phyloP scores from a whole-genome alignment of 2,888 invertebrate genomes.

The Dysmachus trigonus region DNA sequence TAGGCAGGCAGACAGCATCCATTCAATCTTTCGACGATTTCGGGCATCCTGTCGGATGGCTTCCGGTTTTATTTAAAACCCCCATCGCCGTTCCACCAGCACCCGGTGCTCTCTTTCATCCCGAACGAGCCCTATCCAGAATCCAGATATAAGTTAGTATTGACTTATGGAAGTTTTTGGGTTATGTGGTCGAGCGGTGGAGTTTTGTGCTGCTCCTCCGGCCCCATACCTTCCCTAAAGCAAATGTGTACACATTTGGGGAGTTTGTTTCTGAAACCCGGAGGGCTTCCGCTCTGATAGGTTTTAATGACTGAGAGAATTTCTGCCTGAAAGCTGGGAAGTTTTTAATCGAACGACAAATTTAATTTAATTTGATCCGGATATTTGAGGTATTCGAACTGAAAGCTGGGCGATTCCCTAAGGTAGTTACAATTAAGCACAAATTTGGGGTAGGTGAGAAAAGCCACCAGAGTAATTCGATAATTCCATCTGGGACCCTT shows the following conservation, averaged over 20 bases:
- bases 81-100: background rate
- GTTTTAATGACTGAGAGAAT: background rate
- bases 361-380: constrained; percentile 26
- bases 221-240: background rate
- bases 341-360: constrained; percentile 31
- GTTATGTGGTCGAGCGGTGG: background rate
- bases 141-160: constrained; percentile 29
- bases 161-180: constrained; percentile 35
- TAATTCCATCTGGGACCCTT: background rate
- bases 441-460: background rate
- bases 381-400: background rate
- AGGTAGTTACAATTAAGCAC: background rate
- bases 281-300: background rate
- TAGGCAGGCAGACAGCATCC: background rate
- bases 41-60: background rate
- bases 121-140: background rate
- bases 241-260: constrained; percentile 14
- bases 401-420: background rate
- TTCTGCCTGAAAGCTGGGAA: background rate
- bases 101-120: background rate
- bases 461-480: background rate
- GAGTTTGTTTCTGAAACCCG: constrained; percentile 10
- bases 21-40: constrained; percentile 17
- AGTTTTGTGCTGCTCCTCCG: background rate
- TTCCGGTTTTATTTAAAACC: constrained; percentile 29